Evolutionary conservation across 2,797 vertebrate genomes (phyloP).

Genomic region (Coranthus polyacanthus): DNA sequence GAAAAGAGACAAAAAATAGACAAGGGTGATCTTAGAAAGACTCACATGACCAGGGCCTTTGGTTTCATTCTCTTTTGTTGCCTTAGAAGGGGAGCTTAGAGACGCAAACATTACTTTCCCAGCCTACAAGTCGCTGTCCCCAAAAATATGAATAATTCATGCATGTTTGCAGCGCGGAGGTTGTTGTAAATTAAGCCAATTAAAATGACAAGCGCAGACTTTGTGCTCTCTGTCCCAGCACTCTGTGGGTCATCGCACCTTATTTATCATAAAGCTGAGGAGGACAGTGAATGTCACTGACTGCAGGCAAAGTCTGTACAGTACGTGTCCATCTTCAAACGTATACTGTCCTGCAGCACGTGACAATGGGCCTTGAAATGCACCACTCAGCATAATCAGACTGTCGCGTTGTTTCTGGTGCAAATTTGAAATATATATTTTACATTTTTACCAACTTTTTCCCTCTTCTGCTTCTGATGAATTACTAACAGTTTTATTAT

Average conservation of each 20-base stretch:
- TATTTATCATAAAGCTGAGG: constrained; percentile 46
- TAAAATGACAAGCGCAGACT: constrained; percentile 31
- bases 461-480: too few species aligned
- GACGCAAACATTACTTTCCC: constrained; percentile 34
- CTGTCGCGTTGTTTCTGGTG: too few species aligned
- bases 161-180: constrained; percentile 52
- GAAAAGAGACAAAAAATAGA: constrained; percentile 65
- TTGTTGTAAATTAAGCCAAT: constrained; percentile 53
- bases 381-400: not conserved
- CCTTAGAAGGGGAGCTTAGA: constrained; percentile 59
- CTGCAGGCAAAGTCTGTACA: constrained; percentile 16
- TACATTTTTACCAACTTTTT: too few species aligned
- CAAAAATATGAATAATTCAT: constrained; percentile 63
- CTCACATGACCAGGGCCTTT: constrained; percentile 58
- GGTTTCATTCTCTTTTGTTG: constrained; percentile 38
- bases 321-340: constrained; percentile 3
- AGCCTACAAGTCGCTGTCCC: constrained; percentile 23
- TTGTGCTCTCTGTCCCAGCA: constrained; percentile 6
- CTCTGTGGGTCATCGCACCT: constrained; percentile 24
- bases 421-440: too few species aligned
- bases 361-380: not conserved
- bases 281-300: constrained; percentile 28
- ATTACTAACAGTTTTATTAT: too few species aligned
- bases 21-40: constrained; percentile 50
- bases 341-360: not conserved